Evolutionary conservation across 2,888 invertebrate species (phyloP), one percentile per base, ranked within the genome.

Genomic region (Dolichomitus sp.): DNA sequence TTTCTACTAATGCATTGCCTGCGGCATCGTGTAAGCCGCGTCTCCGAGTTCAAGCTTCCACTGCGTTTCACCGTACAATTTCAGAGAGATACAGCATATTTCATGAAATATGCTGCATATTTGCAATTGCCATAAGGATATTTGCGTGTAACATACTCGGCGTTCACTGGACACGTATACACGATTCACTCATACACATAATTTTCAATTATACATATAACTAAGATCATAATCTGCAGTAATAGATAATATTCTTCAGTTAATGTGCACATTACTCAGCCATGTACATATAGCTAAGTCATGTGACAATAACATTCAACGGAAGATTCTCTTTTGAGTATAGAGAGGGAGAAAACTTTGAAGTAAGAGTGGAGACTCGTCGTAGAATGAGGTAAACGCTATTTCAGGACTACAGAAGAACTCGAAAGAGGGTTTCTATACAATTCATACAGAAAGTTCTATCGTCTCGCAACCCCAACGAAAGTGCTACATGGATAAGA

Each of bases 291-390:
- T 33, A 52, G 42, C 19, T 74, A 50, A 9, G 9, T 9, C 9
- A 9, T 19, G 30, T 54, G 69, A 80, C 75, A 70, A 75, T 80
- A 76, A 70, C 70, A 70, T 68, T 76, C 33, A 19, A 70, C 14
- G 50, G 57, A 65, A 70, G 65, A 50, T 80, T 70, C 57, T 30
- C 70, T 70, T 65, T 40, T 9, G 48, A 59, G 30, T 54, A 57
- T 50, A 14, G 54, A 65, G 40, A 37, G 48, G 65, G 40, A 57
- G 57, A 65, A 66, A 66, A n/a, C 57, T 65, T 33, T 48, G 37
- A 59, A 52, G 42, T 17, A 37, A 12, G 30, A 57, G 54, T 57
- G 19, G 37, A 70, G 63, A 80, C 37, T 23, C 27, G 40, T 7
- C 57, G 37, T 45, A 42, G 17, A 42, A 66, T 57, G 65, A 66